These are phyloP conservation scores for Sinopyrophorus schimmeli DNA, from an alignment of 2,888 invertebrate genomes.

Conservation along the genomic window DNA sequence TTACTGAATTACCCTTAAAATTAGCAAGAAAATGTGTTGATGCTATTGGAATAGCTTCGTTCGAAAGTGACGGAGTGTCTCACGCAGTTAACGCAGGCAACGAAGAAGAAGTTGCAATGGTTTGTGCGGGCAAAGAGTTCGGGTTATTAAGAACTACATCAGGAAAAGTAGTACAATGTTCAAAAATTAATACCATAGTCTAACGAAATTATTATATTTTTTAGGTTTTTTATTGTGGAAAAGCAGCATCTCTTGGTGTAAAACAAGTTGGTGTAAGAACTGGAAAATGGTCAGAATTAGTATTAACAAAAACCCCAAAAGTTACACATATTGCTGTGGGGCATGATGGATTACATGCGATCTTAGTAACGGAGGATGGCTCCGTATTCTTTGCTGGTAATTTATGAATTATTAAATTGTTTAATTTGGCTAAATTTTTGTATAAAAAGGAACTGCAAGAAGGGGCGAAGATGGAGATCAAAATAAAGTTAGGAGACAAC, in stretches of 20 bases:
- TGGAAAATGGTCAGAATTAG: constrained; percentile 66
- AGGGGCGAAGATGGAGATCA: constrained; percentile 94
- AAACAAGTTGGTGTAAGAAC: constrained; percentile 63
- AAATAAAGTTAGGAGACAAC: constrained; percentile 76
- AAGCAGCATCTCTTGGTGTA: constrained; percentile 82
- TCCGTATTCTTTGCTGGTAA: constrained; percentile 76
- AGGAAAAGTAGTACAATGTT: constrained; percentile 68
- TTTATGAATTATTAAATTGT: not conserved
- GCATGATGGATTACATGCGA: constrained; percentile 90
- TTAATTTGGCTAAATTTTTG: not conserved
- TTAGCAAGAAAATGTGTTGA: constrained; percentile 79
- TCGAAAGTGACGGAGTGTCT: constrained; percentile 66
- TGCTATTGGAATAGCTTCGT: constrained; percentile 71
- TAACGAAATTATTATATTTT: constrained; percentile 23
- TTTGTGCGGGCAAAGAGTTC: constrained; percentile 90
- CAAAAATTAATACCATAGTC: not conserved
- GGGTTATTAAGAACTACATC: constrained; percentile 79
- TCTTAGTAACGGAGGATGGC: constrained; percentile 91
- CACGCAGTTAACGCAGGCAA: constrained; percentile 49
- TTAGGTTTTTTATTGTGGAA: constrained; percentile 83
- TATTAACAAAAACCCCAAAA: constrained; percentile 70
- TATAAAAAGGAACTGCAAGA: constrained; percentile 75
- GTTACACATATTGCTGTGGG: constrained; percentile 83
- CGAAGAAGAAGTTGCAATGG: constrained; percentile 78
- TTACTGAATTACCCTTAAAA: constrained; percentile 73